Base-by-base conservation (phyloP, 2,113 vertebrate genomes). In the Ovis aries region DNA sequence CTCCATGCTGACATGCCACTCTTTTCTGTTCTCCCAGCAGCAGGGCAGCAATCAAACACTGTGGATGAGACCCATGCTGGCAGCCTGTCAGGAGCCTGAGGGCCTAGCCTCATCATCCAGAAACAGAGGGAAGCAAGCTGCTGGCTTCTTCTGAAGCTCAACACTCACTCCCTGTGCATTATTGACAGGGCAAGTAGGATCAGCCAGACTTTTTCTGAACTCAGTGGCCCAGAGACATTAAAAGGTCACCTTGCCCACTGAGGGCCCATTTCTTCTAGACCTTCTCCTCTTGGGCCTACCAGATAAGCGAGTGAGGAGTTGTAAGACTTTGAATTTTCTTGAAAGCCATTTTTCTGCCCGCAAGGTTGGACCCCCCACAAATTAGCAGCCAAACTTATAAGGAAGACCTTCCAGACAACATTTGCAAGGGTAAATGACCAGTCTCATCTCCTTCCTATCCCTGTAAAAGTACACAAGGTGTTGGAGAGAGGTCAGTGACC, bases 1-100 rank as follows among this genome's bases (percentile, higher is more conserved):
- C 64, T 89, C 94, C n/a, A 4, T 0, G 15, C 62, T 59, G 87
- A 96, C 27, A 60, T 2, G 12, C 48, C 45, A 16, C 93, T 40
- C 62, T 40, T 67, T 91, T 36, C 86, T 83, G 78, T 83, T 92
- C 93, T 82, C 40, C 52, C 80, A 27, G 86, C n/a, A 92, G 74
- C 86, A 94, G 53, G 40, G 81, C 77, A 74, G 53, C 23, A 4
- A 71, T 92, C 88, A 84, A 33, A 97, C 59, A 10, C 77, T 62
- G 3, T 1, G 27, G 45, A 81, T 36, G 84, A 88, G 45, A 87
- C 53, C 45, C 60, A 53, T 0, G 53, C 19, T 84, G 88, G 96
- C 87, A 90, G 64, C 43, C 92, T 87, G 85, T 94, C 97, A 93
- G 88, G 90, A 91, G 88, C 90, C 88, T 0, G 2, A 64, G 84